Evolutionary conservation across 35 echinoderm and acorn worm genomes (phyloP).

Genomic region (Nesometra sesokonis): DNA sequence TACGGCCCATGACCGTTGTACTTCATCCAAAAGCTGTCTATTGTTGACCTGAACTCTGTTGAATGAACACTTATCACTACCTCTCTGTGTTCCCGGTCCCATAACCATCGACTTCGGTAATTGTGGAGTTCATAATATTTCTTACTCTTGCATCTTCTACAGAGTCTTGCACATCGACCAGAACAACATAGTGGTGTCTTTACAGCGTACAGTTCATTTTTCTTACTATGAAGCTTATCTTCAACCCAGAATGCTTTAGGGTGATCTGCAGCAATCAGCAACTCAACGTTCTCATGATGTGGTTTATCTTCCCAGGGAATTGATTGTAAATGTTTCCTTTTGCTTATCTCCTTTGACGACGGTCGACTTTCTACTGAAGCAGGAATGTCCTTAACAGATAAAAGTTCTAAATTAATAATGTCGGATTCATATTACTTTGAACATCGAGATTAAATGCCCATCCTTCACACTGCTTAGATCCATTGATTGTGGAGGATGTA

Average conservation of each 20-base stretch:
- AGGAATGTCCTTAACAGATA: slow-evolving; percentile 17
- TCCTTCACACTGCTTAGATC: slow-evolving; percentile 4
- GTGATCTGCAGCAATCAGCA: too few relatives aligned
- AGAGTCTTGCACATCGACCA: too few relatives aligned
- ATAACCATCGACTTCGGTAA: slow-evolving; percentile 17
- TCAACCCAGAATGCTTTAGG: too few relatives aligned
- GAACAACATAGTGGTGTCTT: too few relatives aligned
- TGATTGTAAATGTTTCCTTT: slow-evolving; percentile 18
- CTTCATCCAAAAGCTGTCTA: slow-evolving; percentile 10
- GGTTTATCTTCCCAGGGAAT: slow-evolving; percentile 12
- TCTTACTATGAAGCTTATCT: background rate
- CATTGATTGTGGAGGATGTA: slow-evolving; percentile 29
- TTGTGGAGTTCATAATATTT: slow-evolving; percentile 11
- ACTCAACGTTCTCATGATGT: background rate
- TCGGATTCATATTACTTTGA: slow-evolving; percentile 24
- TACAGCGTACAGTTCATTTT: slow-evolving; percentile 6
- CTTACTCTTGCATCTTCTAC: slow-evolving; percentile 23
- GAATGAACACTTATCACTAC: background rate
- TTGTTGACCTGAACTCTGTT: slow-evolving; percentile 14
- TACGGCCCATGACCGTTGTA: slow-evolving; percentile 20
- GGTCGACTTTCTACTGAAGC: slow-evolving; percentile 14
- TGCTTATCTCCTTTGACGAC: background rate
- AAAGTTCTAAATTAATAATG: background rate
- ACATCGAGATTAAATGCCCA: slow-evolving; percentile 8
- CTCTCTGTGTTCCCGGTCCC: slow-evolving; percentile 20